Evolutionary conservation across 2,797 vertebrate species (phyloP).

Genomic region (Cichlasoma orientale): DNA sequence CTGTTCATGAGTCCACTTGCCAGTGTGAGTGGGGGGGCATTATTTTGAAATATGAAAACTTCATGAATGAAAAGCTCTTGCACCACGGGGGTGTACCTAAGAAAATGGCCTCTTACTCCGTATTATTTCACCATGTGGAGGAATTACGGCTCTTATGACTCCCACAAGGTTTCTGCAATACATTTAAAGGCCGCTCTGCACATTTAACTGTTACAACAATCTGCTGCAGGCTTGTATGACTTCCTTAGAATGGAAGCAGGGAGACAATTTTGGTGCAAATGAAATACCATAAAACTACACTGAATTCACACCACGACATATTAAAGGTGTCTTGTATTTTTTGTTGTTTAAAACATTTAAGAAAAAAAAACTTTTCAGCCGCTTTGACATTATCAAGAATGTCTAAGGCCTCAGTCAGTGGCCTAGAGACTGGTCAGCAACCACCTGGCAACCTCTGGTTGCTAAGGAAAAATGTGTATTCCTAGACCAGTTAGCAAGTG

Average conservation of each 20-base stretch:
- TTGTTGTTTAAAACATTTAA: neutral
- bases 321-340: neutral
- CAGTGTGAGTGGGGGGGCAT: conserved; percentile 3
- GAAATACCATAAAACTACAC: neutral
- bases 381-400: neutral
- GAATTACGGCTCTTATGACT: conserved; percentile 13
- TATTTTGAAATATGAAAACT: conserved; percentile 33
- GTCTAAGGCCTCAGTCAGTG: neutral
- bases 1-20: conserved; percentile 22
- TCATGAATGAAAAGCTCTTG: conserved; percentile 27
- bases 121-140: conserved; percentile 21
- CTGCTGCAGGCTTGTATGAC: neutral
- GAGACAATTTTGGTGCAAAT: neutral
- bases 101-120: neutral
- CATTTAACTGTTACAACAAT: neutral
- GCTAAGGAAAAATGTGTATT: neutral
- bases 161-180: neutral
- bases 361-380: neutral
- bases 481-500: no score
- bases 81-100: conserved; percentile 24
- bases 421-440: neutral
- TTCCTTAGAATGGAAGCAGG: neutral
- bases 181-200: neutral
- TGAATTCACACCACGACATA: neutral
- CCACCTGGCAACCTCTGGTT: neutral